Percentiles rank a stretch among this genome's conserved stretches.
Conservation (phyloP, 2,888 invertebrate genomes). For the Osmoderma eremita region DNA sequence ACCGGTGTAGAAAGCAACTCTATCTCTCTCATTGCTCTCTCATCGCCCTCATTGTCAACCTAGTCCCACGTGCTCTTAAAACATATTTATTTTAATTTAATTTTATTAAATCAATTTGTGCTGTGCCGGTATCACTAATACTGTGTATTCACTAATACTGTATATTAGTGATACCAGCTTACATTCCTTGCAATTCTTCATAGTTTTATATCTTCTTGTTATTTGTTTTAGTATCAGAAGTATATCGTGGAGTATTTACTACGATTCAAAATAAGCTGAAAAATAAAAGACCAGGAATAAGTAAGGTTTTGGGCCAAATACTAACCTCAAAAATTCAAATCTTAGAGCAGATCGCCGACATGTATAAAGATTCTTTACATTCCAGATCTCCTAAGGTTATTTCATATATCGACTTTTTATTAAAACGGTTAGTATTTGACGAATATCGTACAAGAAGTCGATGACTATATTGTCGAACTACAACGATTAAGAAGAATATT, state of each 20-base stretch:
- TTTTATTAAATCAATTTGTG: no score
- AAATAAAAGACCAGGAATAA: slow-evolving; percentile 45
- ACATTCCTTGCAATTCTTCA: no score
- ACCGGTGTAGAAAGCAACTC: no score
- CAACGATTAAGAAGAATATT: slow-evolving; percentile 54
- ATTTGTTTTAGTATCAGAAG: slow-evolving; percentile 9
- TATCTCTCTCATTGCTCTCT: no score
- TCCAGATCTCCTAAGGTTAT: slow-evolving; percentile 12
- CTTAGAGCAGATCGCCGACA: slow-evolving; percentile 46
- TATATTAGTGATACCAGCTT: no score
- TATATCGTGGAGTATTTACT: neutral
- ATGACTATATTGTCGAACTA: slow-evolving; percentile 55
- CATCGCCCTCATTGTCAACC: no score
- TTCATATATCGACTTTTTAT: slow-evolving; percentile 49
- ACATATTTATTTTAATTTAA: no score
- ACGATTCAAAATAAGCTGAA: slow-evolving; percentile 24
- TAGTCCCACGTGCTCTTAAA: no score
- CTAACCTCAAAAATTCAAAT: slow-evolving; percentile 50
- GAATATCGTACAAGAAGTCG: slow-evolving; percentile 54
- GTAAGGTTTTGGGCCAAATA: slow-evolving; percentile 44
- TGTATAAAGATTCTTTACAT: slow-evolving; percentile 31
- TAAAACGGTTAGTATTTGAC: slow-evolving; percentile 45
- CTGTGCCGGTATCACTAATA: no score
- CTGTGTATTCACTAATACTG: no score
- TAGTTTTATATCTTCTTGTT: neutral